Evolutionary conservation across 2,113 vertebrate genomes (phyloP).

Genomic region (Malurus alboscapulatus): DNA sequence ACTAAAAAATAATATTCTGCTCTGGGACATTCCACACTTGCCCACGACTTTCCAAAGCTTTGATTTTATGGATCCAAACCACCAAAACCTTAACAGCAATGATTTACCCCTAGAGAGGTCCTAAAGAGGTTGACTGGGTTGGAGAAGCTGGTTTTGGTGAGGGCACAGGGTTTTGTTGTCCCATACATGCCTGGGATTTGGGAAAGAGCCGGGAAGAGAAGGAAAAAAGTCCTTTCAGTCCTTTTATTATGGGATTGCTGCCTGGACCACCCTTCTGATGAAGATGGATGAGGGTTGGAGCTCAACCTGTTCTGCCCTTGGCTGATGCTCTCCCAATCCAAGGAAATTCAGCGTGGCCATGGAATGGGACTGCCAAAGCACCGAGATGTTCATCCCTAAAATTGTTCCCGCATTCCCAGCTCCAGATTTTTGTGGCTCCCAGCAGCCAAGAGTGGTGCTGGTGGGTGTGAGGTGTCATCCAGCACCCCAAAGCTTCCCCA

Average conservation of each 20-base stretch:
- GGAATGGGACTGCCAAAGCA: background rate
- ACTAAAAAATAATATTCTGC: background rate
- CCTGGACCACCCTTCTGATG: background rate
- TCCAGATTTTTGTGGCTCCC: background rate
- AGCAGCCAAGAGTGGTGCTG: rapidly evolving
- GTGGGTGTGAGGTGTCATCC: rapidly evolving
- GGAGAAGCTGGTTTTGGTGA: background rate
- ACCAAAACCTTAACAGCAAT: background rate
- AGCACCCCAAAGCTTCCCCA: background rate
- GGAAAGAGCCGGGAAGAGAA: background rate
- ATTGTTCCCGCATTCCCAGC: background rate
- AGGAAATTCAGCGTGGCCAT: rapidly evolving
- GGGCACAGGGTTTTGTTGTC: background rate
- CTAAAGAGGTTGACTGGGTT: background rate
- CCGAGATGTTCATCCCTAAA: background rate
- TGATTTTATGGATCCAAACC: background rate
- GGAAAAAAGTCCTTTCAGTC: background rate
- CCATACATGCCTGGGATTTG: background rate
- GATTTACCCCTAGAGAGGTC: background rate
- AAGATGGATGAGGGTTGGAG: background rate
- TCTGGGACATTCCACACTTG: background rate
- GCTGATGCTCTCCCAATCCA: background rate
- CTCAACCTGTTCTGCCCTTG: background rate
- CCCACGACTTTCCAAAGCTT: background rate
- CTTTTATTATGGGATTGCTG: background rate